phyloP scores from a whole-genome alignment of 2,113 vertebrate genomes.

The Upupa epops region DNA sequence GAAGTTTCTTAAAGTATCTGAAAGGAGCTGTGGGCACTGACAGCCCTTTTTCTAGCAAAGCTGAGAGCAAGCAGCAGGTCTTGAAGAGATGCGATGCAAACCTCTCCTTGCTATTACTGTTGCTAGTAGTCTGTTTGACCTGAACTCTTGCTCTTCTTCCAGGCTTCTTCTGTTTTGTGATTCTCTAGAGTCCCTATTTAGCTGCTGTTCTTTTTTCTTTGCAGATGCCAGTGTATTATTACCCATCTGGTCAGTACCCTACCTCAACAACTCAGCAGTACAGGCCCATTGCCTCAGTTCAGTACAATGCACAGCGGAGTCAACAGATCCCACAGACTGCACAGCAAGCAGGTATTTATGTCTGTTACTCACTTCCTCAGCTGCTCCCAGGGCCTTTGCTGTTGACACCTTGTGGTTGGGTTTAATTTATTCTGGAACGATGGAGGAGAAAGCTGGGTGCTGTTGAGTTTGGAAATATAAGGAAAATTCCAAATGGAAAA shows the following conservation, averaged over 20 bases:
- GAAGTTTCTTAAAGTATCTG: neutral
- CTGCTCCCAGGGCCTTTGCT: neutral
- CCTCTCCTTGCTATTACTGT: neutral
- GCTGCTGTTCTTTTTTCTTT: conserved; percentile 13
- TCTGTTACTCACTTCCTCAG: conserved; percentile 2
- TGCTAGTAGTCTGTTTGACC: neutral
- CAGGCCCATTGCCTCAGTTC: conserved; percentile 82
- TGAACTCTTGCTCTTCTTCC: neutral
- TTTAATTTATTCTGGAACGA: neutral
- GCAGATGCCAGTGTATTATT: conserved; percentile 90
- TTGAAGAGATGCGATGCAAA: neutral
- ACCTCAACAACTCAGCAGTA: conserved; percentile 89
- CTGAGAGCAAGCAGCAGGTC: neutral
- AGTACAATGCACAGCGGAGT: conserved; percentile 78
- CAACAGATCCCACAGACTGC: conserved; percentile 76
- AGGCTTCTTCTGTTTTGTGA: neutral
- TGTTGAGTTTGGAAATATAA: neutral
- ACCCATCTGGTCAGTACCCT: conserved; percentile 88
- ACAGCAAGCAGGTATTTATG: conserved; percentile 83
- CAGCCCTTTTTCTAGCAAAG: neutral
- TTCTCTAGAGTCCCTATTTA: neutral
- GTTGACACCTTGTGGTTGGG: neutral
- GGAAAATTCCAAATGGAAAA: neutral
- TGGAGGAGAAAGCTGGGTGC: neutral
- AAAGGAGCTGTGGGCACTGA: neutral